Evolutionary conservation across 2,888 invertebrate species (phyloP).

Genomic region (Gibbula magus): DNA sequence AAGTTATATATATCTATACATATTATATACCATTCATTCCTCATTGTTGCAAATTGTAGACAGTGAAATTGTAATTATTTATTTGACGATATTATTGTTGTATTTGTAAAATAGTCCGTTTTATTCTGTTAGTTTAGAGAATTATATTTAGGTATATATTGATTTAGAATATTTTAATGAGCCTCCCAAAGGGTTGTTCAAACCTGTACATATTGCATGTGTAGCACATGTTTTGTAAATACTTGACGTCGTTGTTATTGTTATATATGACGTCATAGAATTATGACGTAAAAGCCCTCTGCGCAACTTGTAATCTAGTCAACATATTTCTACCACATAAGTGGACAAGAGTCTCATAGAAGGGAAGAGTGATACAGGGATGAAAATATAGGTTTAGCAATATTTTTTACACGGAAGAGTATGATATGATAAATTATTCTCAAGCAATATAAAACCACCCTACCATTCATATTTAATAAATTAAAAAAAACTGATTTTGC

Average conservation of each 20-base stretch:
- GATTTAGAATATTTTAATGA: slow-evolving; percentile 19
- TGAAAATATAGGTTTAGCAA: no score
- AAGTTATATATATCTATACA: neutral
- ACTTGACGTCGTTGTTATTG: slow-evolving; percentile 10
- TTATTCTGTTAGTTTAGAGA: slow-evolving; percentile 14
- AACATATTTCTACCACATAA: slow-evolving; percentile 4
- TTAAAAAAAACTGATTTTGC: no score
- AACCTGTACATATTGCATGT: neutral
- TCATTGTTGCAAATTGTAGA: neutral
- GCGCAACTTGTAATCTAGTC: slow-evolving; percentile 18
- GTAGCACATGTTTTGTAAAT: slow-evolving; percentile 2
- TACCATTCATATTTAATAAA: no score
- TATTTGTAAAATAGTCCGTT: slow-evolving; percentile 17
- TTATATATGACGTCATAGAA: slow-evolving; percentile 5
- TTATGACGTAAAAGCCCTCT: slow-evolving; percentile 4
- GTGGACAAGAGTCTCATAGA: no score
- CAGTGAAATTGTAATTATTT: slow-evolving; percentile 14
- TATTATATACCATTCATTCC: slow-evolving; percentile 9
- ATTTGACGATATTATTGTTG: slow-evolving; percentile 23
- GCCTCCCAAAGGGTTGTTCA: neutral
- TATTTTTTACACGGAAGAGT: no score
- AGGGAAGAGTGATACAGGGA: no score
- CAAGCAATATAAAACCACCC: no score
- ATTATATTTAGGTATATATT: slow-evolving; percentile 16
- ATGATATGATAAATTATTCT: no score